phyloP scores from a whole-genome alignment of 2,797 vertebrate species.

The Aulostomus chinensis region DNA sequence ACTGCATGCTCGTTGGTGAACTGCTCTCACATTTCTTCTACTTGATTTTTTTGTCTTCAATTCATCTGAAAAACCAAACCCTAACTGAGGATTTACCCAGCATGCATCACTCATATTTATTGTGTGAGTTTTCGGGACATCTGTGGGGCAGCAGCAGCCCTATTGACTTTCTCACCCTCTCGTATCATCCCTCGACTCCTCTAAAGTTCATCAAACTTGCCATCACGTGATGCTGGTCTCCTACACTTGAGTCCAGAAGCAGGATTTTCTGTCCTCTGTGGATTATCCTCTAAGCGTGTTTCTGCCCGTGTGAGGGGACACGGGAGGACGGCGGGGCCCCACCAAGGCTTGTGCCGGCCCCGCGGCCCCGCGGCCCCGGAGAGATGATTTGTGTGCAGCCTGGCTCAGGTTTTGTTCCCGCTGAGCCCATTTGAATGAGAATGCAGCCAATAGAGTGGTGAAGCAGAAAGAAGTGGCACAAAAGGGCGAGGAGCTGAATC shows the following conservation, averaged over 20 bases:
- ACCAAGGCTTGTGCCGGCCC: slow-evolving; percentile 49
- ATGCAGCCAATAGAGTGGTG: slow-evolving; percentile 93
- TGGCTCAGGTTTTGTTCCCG: slow-evolving; percentile 90
- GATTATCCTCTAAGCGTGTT: neutral
- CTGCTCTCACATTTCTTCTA: too few relatives aligned
- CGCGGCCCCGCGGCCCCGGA: slow-evolving; percentile 26
- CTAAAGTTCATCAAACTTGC: too few relatives aligned
- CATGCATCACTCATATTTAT: too few relatives aligned
- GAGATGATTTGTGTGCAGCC: slow-evolving; percentile 78
- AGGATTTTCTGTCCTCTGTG: neutral
- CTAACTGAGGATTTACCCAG: too few relatives aligned
- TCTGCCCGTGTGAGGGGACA: neutral
- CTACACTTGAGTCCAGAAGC: neutral
- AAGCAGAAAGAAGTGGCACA: slow-evolving; percentile 97
- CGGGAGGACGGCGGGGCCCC: slow-evolving; percentile 14
- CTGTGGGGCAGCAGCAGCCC: too few relatives aligned
- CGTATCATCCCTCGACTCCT: too few relatives aligned
- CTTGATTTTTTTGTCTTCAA: too few relatives aligned
- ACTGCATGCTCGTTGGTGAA: too few relatives aligned
- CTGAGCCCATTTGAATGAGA: slow-evolving; percentile 97
- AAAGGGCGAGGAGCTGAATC: slow-evolving; percentile 93
- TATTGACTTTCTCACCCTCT: too few relatives aligned
- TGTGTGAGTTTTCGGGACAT: too few relatives aligned
- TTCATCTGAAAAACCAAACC: too few relatives aligned
- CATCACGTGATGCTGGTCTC: too few relatives aligned